Base-by-base conservation (phyloP, 2,113 vertebrate genomes). In the Phaethornis superciliosus region DNA sequence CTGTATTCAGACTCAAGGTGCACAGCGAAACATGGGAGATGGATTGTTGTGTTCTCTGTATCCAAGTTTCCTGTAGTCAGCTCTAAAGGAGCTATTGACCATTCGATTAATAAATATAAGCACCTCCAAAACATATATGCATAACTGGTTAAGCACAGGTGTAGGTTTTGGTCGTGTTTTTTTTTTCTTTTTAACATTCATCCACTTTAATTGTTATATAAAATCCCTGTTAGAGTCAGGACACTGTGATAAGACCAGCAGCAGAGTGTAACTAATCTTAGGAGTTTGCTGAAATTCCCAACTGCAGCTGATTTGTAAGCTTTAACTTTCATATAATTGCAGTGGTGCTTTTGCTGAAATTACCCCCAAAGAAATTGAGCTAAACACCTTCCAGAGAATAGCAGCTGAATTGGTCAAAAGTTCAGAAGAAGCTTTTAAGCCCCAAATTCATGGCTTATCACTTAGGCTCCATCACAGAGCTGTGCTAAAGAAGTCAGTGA, bases 281-380 rank as follows among this genome's bases (percentile, higher is more conserved):
- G 81, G 88, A 86, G 85, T 90, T 85, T 85, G 67, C 79, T 90
- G 74, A 76, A 67, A 63, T 65, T 90, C 42, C 83, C 81, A 23
- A 47, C 75, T 81, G 94, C 85, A 91, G 84, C 89, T 94, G 89
- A 93, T 81, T 74, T 40, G 69, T 85, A 88, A 96, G 71, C 90
- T 93, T 85, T 60, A 94, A 49, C 93, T 94, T 89, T 91, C 54
- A 93, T 94, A 95, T 96, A 96, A 97, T 96, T 93, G 89, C 78
- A 65, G 74, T 85, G 91, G 90, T 96, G 95, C 89, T 87, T 94
- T 94, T 96, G 44, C 90, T 84, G 30, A 85, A 94, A 96, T 96
- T 94, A 77, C 91, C 77, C 44, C 10, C 90, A 74, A 95, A 95
- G 81, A 91, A 88, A 91, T 90, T 79, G 83, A 33, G 94, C 88